Base-by-base conservation (phyloP, 2,888 invertebrate genomes). In the Platycheirus rosarum region DNA sequence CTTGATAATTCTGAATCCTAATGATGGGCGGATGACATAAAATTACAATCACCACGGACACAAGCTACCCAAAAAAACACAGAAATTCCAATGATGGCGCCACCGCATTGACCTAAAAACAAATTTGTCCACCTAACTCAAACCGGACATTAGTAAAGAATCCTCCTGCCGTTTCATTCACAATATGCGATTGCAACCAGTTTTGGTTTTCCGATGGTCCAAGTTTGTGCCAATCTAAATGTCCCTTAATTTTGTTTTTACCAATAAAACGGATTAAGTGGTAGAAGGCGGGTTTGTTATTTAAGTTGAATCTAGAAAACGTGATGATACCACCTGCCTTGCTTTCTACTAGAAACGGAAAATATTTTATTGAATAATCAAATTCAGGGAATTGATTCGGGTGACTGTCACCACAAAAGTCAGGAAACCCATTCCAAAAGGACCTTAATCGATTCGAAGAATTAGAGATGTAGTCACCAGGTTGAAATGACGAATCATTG, bases 321-420 rank as follows among this genome's bases (percentile, higher is more conserved):
- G 13, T 40, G 13, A 13, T 13, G 29, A 23, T 32, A 40, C n/a
- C 37, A 40, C 37, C 37, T n/a, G 13, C 13, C 37, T 13, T 8
- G 3, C 9, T 32, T 40, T 13, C n/a, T 86, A 76, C 37, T 89
- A 88, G 55, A 35, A 60, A 68, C 60, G 37, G 35, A 68, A 63
- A 66, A 68, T n/a, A n/a, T n/a, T 76, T 40, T 46, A 55, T 69
- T 65, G 42, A 13, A 2, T 60, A 32, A 62, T 75, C 60, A 48
- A 18, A 37, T 68, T 57, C 29, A 32, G 8, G 9, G 16, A 16
- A 18, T 13, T 16, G 87, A 84, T 13, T 2, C n/a, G 13, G 35
- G 2, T 13, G 78, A 88, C 87, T 88, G 7, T 86, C 88, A 20
- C 90, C 87, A 53, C 88, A 88, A n/a, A 84, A 86, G 7, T 32